A percentile compares a stretch with the other conserved stretches of the same genome.
phyloP scores from a whole-genome alignment of 1,140 invertebrate genomes.

The Lordiphosa collinella region DNA sequence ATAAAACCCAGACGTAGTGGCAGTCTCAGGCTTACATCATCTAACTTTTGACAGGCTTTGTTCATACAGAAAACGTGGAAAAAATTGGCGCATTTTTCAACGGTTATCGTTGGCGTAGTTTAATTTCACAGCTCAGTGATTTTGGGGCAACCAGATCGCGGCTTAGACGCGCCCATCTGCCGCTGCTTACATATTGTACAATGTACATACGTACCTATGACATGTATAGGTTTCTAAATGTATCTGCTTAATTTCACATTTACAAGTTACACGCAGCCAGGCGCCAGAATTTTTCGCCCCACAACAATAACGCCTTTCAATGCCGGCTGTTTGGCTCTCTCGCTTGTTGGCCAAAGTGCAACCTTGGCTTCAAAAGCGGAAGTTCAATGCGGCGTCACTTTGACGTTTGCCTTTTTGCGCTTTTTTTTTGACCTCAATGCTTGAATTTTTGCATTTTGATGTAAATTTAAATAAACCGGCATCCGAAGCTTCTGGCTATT shows the following conservation, averaged over 20 bases:
- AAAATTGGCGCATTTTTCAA: constrained; percentile 24
- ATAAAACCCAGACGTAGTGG: constrained; percentile 22
- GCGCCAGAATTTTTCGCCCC: too few relatives aligned
- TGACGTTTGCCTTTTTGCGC: not conserved
- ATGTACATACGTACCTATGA: not conserved
- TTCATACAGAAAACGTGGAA: not conserved
- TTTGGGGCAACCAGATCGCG: constrained; percentile 46
- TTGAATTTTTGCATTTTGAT: constrained; percentile 1
- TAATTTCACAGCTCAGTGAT: constrained; percentile 74
- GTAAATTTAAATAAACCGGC: constrained; percentile 13
- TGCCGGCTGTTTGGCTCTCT: constrained; percentile 15
- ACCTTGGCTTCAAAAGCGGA: constrained; percentile 64
- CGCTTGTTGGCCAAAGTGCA: constrained; percentile 53
- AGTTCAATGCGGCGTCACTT: constrained; percentile 57
- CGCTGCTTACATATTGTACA: constrained; percentile 28
- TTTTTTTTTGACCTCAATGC: not conserved
- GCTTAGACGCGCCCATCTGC: constrained; percentile 64
- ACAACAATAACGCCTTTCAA: constrained; percentile 30
- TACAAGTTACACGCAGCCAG: constrained; percentile 36
- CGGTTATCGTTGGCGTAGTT: constrained; percentile 37
- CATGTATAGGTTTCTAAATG: constrained; percentile 3
- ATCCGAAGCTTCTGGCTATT: too few relatives aligned
- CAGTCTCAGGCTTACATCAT: constrained; percentile 18
- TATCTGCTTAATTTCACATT: constrained; percentile 34
- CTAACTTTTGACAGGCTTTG: constrained; percentile 19